Evolutionary conservation across 1,140 invertebrate species (phyloP).

Genomic region (Heterodera schachtii): DNA sequence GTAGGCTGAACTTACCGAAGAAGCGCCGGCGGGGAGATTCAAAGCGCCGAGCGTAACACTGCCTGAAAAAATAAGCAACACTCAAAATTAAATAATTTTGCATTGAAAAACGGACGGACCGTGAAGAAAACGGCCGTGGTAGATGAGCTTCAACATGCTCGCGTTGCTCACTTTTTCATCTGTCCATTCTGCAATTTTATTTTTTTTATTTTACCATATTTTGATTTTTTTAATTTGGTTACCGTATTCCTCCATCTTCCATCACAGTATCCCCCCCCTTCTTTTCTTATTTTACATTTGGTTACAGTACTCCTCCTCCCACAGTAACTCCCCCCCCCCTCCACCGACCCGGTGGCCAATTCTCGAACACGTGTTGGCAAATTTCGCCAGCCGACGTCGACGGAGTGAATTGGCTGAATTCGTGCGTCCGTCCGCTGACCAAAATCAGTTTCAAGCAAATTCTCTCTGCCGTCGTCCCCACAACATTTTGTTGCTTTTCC

Average conservation of each 20-base stretch:
- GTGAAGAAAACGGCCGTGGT: slow-evolving; percentile 97
- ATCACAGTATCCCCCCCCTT: no score
- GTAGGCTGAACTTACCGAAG: slow-evolving; percentile 78
- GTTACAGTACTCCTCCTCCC: neutral
- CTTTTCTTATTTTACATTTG: neutral
- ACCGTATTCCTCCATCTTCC: no score
- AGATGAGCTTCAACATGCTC: slow-evolving; percentile 95
- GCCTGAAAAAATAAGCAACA: slow-evolving; percentile 65
- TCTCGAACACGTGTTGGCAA: slow-evolving; percentile 95
- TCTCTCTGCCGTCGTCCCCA: neutral
- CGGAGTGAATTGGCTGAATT: slow-evolving; percentile 88
- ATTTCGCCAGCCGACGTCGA: slow-evolving; percentile 96
- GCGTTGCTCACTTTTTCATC: slow-evolving; percentile 90
- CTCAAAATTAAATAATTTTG: neutral
- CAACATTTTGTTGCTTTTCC: neutral
- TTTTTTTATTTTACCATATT: no score
- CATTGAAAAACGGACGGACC: slow-evolving; percentile 63
- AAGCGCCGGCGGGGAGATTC: slow-evolving; percentile 82
- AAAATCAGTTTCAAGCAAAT: slow-evolving; percentile 73
- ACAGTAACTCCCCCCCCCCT: slow-evolving; percentile 68
- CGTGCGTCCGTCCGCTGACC: slow-evolving; percentile 96
- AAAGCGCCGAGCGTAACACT: slow-evolving; percentile 89
- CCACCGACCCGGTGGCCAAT: slow-evolving; percentile 81
- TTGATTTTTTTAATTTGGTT: no score
- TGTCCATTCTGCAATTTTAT: slow-evolving; percentile 79